Percentiles rank a stretch among this genome's conserved stretches.
These are phyloP conservation scores for Periphyllus acericola DNA, from an alignment of 2,888 invertebrate genomes.

Conservation along the genomic window DNA sequence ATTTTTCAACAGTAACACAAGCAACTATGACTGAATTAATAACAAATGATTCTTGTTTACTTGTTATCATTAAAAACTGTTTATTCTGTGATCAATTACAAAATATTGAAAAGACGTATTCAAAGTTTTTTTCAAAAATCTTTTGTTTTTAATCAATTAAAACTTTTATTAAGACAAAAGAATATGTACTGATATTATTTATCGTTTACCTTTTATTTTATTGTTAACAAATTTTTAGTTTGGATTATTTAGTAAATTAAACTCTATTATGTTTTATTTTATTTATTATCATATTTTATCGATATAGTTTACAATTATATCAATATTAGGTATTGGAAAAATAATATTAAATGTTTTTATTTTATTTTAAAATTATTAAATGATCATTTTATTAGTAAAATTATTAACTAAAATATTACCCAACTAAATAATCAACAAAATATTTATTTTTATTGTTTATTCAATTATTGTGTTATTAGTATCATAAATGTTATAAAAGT, in stretches of 20 bases:
- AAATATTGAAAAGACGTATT: slow-evolving; percentile 1
- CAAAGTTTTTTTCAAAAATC: slow-evolving; percentile 1
- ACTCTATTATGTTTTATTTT: neutral
- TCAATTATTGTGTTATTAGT: neutral
- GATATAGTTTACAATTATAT: neutral
- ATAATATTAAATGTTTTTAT: neutral
- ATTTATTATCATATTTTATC: neutral
- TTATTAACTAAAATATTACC: slow-evolving; percentile 5
- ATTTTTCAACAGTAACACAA: slow-evolving; percentile 61
- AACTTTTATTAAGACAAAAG: slow-evolving; percentile 13
- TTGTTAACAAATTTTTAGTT: slow-evolving; percentile 14
- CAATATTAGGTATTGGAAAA: neutral
- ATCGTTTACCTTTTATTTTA: neutral
- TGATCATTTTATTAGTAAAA: slow-evolving; percentile 5
- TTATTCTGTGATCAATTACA: slow-evolving; percentile 49
- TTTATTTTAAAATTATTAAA: neutral
- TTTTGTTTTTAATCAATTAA: slow-evolving; percentile 25
- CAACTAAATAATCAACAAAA: neutral
- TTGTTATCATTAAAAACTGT: slow-evolving; percentile 21
- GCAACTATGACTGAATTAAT: slow-evolving; percentile 51
- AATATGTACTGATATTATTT: slow-evolving; percentile 35
- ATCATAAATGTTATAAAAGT: neutral
- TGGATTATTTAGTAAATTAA: slow-evolving; percentile 16
- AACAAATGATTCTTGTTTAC: slow-evolving; percentile 33
- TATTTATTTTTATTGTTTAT: neutral